Percentiles rank a stretch among this genome's conserved stretches.
Evolutionary conservation across 2,797 vertebrate species (phyloP).

Genomic region (Trachops cirrhosus): DNA sequence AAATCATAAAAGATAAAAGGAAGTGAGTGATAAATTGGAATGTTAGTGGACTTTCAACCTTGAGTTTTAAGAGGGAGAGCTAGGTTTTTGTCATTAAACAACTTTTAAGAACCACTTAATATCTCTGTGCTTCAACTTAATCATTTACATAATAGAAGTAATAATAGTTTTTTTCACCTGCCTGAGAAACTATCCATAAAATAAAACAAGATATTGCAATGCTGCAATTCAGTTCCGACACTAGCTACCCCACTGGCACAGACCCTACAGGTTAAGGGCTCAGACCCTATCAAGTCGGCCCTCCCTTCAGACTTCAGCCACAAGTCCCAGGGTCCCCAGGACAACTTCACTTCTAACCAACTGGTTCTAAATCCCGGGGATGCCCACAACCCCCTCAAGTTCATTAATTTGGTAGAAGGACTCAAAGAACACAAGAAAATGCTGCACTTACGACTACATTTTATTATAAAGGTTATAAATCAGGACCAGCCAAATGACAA

Average conservation of each 20-base stretch:
- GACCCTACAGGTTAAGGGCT: not conserved
- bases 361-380: not conserved
- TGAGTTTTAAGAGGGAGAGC: not conserved
- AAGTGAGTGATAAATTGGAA: not conserved
- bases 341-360: not conserved
- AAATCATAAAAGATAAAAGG: constrained; percentile 26
- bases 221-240: not conserved
- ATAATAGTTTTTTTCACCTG: constrained; percentile 6
- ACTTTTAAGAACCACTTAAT: not conserved
- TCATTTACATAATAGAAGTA: not conserved
- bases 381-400: not conserved
- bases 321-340: not conserved
- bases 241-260: not conserved
- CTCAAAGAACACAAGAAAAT: constrained; percentile 13
- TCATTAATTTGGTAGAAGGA: not conserved
- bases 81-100: not conserved
- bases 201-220: not conserved
- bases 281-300: not conserved
- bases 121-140: not conserved
- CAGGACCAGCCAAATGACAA: not conserved
- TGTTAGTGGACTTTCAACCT: not conserved
- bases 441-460: not conserved
- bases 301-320: not conserved
- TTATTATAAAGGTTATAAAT: not conserved
- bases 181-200: not conserved